phyloP scores from a whole-genome alignment of 2,113 vertebrate species.

The Chaetorhynchus papuensis region DNA sequence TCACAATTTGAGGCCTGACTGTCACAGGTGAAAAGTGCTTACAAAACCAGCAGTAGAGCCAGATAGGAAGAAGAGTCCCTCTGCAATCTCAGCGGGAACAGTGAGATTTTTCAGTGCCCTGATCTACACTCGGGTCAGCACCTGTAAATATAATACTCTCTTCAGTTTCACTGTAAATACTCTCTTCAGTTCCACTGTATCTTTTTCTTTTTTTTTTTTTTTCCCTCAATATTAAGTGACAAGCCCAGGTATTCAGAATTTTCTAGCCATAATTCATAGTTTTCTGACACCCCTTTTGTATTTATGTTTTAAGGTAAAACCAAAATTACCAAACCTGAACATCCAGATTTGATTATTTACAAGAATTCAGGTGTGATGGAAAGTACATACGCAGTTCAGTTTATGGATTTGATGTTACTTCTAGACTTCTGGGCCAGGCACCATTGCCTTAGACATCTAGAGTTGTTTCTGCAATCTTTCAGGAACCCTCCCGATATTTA shows the following conservation, averaged over 20 bases:
- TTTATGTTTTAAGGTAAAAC: constrained; percentile 1
- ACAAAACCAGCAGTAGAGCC: constrained; percentile 40
- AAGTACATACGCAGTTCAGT: constrained; percentile 39
- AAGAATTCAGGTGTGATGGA: constrained; percentile 47
- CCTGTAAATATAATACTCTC: not conserved
- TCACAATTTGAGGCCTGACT: constrained; percentile 42
- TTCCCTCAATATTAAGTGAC: not conserved
- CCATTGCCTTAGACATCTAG: constrained; percentile 30
- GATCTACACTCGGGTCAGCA: not conserved
- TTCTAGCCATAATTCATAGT: not conserved
- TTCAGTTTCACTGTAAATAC: not conserved
- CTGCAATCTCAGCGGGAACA: not conserved
- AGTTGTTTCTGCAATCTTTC: constrained; percentile 42
- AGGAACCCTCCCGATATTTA: constrained; percentile 38
- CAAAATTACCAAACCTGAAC: not conserved
- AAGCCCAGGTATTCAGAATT: not conserved
- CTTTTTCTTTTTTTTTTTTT: not conserved
- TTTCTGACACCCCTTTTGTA: not conserved
- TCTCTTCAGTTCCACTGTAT: not conserved
- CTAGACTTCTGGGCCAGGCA: constrained; percentile 30
- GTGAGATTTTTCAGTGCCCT: not conserved
- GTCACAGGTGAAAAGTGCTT: constrained; percentile 45
- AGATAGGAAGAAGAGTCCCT: constrained; percentile 35
- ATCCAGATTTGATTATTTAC: constrained; percentile 18
- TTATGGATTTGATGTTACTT: constrained; percentile 14